A percentile compares a stretch with the other conserved stretches of the same genome.
phyloP scores from a whole-genome alignment of 1,140 invertebrate species.

The Sipha flava region DNA sequence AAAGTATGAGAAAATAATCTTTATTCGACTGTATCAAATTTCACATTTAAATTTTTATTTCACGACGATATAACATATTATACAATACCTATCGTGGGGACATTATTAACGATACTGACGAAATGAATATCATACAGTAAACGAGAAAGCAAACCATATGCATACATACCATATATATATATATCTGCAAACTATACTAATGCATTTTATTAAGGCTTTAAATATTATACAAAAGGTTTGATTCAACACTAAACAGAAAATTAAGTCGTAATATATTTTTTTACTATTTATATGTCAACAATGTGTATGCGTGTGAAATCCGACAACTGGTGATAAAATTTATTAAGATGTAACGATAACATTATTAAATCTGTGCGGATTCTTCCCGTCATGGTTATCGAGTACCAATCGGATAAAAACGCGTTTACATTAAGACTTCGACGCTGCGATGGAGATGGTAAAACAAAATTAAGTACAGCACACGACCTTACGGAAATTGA shows the following conservation, averaged over 20 bases:
- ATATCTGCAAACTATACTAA: background rate
- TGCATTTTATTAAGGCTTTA: background rate
- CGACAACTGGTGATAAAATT: background rate
- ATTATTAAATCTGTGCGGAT: background rate
- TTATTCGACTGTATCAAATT: background rate
- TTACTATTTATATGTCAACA: background rate
- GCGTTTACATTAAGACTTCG: background rate
- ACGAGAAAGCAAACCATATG: too few relatives aligned
- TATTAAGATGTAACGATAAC: background rate
- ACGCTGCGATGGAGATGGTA: background rate
- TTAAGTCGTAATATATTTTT: too few relatives aligned
- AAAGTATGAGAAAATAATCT: background rate
- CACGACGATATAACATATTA: background rate
- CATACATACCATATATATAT: background rate
- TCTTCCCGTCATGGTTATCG: background rate
- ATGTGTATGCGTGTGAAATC: background rate
- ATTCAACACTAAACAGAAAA: too few relatives aligned
- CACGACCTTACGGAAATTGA: background rate
- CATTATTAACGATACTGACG: background rate
- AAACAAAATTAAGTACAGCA: background rate
- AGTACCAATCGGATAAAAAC: background rate
- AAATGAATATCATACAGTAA: too few relatives aligned
- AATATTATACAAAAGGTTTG: background rate
- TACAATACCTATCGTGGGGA: background rate
- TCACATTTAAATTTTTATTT: conserved; percentile 4